Percentiles rank a stretch among this genome's conserved stretches.
phyloP scores from a whole-genome alignment of 2,113 vertebrate genomes.

The Tympanuchus pallidicinctus region DNA sequence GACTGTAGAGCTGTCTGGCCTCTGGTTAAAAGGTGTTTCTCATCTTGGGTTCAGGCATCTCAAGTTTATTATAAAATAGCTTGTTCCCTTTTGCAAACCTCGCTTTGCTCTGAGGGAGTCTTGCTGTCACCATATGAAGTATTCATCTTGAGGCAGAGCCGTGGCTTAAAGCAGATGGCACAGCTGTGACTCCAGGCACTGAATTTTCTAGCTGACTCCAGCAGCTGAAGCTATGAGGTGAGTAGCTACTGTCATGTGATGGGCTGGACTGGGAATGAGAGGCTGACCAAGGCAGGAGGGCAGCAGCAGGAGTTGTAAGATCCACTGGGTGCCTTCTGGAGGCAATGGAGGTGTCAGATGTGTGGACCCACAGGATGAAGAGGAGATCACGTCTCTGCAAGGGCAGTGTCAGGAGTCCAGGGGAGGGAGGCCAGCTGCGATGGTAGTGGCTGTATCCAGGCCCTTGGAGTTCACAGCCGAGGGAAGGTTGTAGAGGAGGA shows the following conservation, averaged over 20 bases:
- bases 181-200: background rate
- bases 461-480: no score
- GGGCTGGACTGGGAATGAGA: background rate
- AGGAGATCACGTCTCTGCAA: background rate
- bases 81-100: background rate
- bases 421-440: background rate
- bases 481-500: background rate
- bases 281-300: background rate
- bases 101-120: background rate
- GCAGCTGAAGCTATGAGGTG: background rate
- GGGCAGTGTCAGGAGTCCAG: background rate
- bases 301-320: background rate
- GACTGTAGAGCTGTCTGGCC: background rate
- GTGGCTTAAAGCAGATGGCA: background rate
- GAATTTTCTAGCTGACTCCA: background rate
- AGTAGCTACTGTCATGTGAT: background rate
- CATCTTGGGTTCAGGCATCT: background rate
- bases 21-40: background rate
- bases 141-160: background rate
- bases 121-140: background rate
- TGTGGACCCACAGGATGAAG: background rate
- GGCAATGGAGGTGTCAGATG: background rate
- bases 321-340: background rate
- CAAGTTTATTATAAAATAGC: background rate
- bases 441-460: background rate